Percentiles rank a stretch among this genome's conserved stretches.
Evolutionary conservation across 2,888 invertebrate genomes (phyloP).

Genomic region (Melinaea menophilus): DNA sequence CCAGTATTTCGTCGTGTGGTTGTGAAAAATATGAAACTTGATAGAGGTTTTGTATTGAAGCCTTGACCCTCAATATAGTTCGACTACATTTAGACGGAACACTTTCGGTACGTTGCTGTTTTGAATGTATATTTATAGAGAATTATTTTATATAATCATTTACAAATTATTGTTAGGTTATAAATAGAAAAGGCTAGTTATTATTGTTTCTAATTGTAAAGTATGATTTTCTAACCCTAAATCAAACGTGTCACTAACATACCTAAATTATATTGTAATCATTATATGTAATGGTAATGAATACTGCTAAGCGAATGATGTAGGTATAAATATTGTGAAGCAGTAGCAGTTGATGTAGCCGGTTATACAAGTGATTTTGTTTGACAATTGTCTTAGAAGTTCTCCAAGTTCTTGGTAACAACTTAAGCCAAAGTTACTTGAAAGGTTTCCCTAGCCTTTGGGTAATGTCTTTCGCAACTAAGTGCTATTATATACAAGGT

Average conservation of each 20-base stretch:
- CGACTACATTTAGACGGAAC: constrained; percentile 24
- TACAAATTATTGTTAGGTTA: not conserved
- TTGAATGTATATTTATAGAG: not conserved
- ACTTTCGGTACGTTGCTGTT: constrained; percentile 17
- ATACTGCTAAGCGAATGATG: not conserved
- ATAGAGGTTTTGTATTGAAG: constrained; percentile 32
- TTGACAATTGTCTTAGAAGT: no score
- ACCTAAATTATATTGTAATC: no score
- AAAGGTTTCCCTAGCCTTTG: no score
- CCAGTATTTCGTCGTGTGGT: not conserved
- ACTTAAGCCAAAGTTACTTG: no score
- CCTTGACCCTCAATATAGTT: constrained; percentile 39
- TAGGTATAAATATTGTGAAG: no score
- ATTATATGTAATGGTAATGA: not conserved
- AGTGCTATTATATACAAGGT: no score
- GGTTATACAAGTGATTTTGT: no score
- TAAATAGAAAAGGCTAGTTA: not conserved
- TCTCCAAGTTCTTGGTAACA: no score
- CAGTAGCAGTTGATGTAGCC: no score
- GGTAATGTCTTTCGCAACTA: no score
- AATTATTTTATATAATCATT: not conserved
- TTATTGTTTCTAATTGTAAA: constrained; percentile 5
- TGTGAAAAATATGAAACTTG: constrained; percentile 36
- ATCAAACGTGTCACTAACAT: not conserved
- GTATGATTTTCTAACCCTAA: constrained; percentile 1